Evolutionary conservation across 2,888 invertebrate genomes (phyloP).

Genomic region (Deroplatys truncata): DNA sequence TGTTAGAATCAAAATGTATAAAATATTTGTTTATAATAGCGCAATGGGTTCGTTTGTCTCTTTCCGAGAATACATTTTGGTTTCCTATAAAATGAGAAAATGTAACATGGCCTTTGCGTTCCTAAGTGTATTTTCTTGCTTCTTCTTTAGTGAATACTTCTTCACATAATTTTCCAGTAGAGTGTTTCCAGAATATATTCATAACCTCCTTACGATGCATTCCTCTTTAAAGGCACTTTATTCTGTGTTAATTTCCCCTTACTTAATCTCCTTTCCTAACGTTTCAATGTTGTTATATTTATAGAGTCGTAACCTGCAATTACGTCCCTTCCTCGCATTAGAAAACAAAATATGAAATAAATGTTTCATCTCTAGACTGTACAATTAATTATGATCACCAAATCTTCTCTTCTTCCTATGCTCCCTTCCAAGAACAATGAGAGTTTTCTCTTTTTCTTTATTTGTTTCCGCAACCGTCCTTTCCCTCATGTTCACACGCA

Average conservation of each 20-base stretch:
- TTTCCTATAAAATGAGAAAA: no score
- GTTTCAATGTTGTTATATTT: neutral
- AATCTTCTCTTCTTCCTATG: neutral
- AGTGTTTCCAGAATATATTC: no score
- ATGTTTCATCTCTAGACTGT: neutral
- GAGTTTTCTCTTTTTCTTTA: neutral
- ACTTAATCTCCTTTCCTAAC: neutral
- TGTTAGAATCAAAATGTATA: no score
- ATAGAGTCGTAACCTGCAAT: neutral
- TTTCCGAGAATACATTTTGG: no score
- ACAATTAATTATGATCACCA: neutral
- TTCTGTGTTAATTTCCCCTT: neutral
- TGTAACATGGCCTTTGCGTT: no score
- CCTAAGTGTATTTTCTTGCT: no score
- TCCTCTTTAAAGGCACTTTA: neutral
- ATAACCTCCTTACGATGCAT: neutral
- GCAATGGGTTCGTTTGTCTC: no score
- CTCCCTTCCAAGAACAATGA: constrained; percentile 6
- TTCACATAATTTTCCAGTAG: no score
- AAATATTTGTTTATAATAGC: no score
- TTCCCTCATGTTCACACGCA: neutral
- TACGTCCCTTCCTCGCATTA: neutral
- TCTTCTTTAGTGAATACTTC: no score
- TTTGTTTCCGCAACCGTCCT: neutral
- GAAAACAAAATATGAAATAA: neutral